phyloP scores from a whole-genome alignment of 2,113 vertebrate species.

The Hydrolagus affinis region DNA sequence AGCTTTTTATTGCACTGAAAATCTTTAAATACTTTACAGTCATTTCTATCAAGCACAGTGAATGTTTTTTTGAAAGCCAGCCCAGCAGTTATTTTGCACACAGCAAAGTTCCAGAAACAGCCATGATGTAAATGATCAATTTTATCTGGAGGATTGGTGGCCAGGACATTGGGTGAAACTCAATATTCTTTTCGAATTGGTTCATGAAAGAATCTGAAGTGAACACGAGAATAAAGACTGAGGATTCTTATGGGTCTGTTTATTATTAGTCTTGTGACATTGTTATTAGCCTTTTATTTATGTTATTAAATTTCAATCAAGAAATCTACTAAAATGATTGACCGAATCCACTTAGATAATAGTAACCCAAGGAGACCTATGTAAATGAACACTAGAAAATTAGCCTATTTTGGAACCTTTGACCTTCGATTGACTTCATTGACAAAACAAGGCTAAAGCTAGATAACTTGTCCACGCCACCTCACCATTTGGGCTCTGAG shows the following conservation, averaged over 20 bases:
- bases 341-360: not conserved
- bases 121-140: no score
- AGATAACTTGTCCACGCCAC: not conserved
- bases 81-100: no score
- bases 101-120: no score
- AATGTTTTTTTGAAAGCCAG: no score
- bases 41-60: not conserved
- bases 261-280: no score
- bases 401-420: conserved; percentile 13
- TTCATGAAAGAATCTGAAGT: not conserved
- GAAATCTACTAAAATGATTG: not conserved
- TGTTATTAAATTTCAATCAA: not conserved
- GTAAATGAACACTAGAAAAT: conserved; percentile 3
- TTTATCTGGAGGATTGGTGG: no score
- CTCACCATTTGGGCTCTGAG: not conserved
- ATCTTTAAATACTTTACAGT: not conserved
- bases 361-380: not conserved
- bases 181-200: not conserved
- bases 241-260: not conserved
- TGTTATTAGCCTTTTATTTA: no score
- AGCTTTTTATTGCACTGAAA: no score
- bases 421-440: conserved; percentile 17
- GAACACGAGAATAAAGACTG: not conserved
- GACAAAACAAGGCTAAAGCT: not conserved
- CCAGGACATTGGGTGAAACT: no score